Evolutionary conservation across 23 tunicate genomes (phyloP).

Genomic region (Ascidia mentula): DNA sequence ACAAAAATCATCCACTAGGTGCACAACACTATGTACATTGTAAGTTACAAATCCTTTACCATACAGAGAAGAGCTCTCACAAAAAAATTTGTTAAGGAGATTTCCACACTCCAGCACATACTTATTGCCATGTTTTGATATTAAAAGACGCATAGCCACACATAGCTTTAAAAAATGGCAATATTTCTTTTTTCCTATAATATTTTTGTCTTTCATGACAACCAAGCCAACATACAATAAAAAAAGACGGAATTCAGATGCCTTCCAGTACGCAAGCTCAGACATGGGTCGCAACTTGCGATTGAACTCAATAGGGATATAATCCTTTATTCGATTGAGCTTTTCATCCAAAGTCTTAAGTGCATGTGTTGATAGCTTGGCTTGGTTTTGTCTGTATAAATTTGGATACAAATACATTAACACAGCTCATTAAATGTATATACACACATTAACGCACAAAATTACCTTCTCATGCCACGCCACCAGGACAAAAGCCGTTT

Average conservation of each 20-base stretch:
- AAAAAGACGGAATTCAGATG: constrained; percentile 37
- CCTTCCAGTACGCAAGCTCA: constrained; percentile 38
- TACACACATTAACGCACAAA: neutral
- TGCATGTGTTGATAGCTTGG: neutral
- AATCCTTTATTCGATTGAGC: neutral
- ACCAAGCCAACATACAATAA: constrained; percentile 3
- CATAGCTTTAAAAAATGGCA: neutral
- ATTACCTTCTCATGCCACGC: constrained; percentile 11
- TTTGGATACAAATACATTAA: too few relatives aligned
- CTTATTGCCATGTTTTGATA: neutral
- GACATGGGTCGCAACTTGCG: constrained; percentile 21
- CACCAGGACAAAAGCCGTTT: constrained; percentile 26
- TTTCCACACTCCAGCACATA: constrained; percentile 9
- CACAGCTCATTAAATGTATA: too few relatives aligned
- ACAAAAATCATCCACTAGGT: neutral
- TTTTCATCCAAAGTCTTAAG: neutral
- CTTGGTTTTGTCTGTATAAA: neutral
- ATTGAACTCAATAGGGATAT: constrained; percentile 26
- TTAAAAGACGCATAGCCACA: neutral
- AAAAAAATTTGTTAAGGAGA: constrained; percentile 13
- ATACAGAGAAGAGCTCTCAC: neutral
- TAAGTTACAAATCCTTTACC: neutral
- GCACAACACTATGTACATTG: constrained; percentile 7
- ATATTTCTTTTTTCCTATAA: neutral
- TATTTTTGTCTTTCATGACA: neutral